Base-by-base conservation (phyloP, 92 coral and sea anemone genomes). In the Blastomussa wellsi region DNA sequence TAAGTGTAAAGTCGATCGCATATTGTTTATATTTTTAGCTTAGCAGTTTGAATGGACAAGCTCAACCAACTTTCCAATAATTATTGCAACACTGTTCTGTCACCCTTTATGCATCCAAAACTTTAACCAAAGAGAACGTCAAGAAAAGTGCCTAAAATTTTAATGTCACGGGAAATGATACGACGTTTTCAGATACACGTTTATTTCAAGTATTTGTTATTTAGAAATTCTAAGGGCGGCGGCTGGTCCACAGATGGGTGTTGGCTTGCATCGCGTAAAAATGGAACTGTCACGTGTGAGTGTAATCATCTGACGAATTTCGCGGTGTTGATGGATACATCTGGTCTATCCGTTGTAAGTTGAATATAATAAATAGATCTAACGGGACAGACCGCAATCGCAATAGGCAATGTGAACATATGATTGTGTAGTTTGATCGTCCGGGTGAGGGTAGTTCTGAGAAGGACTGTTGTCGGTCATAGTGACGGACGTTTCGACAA, bases 181-280 rank as follows among this genome's bases (percentile, higher is more conserved):
- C 15, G 28, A 7, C 72, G 9, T 66, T 37, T 31, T 66, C 10
- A 66, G 73, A 4, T 13, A 67, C 22, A 32, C 24, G 31, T 44
- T 44, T 4, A 29, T 60, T 55, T 6, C 28, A 49, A 49, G 6
- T 39, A 0, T 47, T 69, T 68, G 10, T 19, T 48, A 7, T 48
- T 49, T 70, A 91, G 94, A 51, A 88, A 91, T 71, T 42, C 87
- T 8, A 59, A 69, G 32, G 90, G 91, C 38, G 95, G 95, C 4
- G 93, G 91, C 22, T 92, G 95, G 95, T 92, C 95, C 79, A 92
- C 89, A 67, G 90, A 87, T 37, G 95, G 95, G 14, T 92, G 95
- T 71, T 39, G 84, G 85, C 79, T 90, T 57, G 76, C 79, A 79
- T 90, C 93, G 76, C 89, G 74, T 72, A 89, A 74, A 64, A 83